Evolutionary conservation across 2,113 vertebrate species (phyloP), one percentile per base, ranked within the genome.

Genomic region (Brachyhypopomus gauderio): DNA sequence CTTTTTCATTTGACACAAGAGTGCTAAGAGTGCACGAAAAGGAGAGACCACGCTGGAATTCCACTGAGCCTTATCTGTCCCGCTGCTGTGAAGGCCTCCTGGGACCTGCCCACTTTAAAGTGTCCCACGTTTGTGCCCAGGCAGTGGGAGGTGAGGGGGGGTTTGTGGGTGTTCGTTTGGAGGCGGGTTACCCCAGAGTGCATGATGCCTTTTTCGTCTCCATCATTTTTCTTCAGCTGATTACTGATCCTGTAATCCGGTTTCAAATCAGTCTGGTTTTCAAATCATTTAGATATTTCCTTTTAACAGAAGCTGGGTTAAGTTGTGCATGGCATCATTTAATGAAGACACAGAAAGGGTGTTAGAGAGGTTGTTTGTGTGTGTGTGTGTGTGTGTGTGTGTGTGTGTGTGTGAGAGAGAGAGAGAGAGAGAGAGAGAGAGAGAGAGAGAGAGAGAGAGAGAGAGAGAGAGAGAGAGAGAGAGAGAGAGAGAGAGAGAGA

Each of bases 81-180:
- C 81, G 86, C 83, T 84, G 87, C 89, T 88, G 81, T 81, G 87
- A 91, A 92, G 90, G 89, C 86, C 79, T 85, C 86, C 83, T 48
- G 9, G 45, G 45, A 52, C 12, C 45, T 52, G 45, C 45, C 45
- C 45, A 52, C 45, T 14, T 52, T 52, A 14, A 52, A 52, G 45
- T 52, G 45, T 14, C 12, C 58, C 58, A 60, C 58, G 3, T 16
- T 20, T 34, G 25, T 23, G 25, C 41, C 36, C 62, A 72, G 58
- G 58, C 73, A 75, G 72, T 58, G 60, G 78, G 58, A 63, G 52
- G 45, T 72, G 69, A 63, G 66, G 59, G 59, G 67, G 78, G 52
- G 71, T 56, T 59, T 77, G 74, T 69, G 64, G 22, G 80, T 72
- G 75, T 72, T 72, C 77, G 77, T 81, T 84, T 59, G 77, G 72